Base-by-base conservation (phyloP, 2,797 vertebrate species). In the Garrulus glandarius region DNA sequence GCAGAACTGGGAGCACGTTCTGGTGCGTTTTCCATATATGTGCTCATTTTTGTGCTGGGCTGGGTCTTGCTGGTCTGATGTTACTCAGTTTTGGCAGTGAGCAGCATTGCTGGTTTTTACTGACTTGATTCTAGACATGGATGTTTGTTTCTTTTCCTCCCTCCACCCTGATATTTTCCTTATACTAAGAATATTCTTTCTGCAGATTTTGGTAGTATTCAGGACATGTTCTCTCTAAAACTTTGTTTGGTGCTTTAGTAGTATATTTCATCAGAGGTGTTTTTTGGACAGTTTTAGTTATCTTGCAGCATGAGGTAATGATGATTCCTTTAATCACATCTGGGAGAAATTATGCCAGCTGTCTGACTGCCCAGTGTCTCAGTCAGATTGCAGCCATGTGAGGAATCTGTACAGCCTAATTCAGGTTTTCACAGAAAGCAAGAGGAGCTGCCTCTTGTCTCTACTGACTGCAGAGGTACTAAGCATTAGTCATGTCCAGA, bases 1-100 rank as follows among this genome's bases (percentile, higher is more conserved):
- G 99, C 99, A 99, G 98, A 99, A 99, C 87, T 99, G 99, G 99
- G 99, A 99, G 70, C 99, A 99, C 1, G 95, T 99, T 61, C 95
- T 99, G 99, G 99, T 99, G 96, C 55, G 88, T 84, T 80, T 80
- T 44, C 53, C 3, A 0, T 29, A 4, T 23, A 2, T 37, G 9
- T 65, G 1, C 69, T 78, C 6, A 15, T 61, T 76, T 91, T 52
- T 82, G 36, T 83, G 50, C 27, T 37, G 10, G 57, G 7, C 16
- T 77, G 20, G 79, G 24, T 52, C 52, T 49, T 10, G 8, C 47
- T 82, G 44, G 14, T 32, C 63, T 67, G 30, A 26, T 43, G 11
- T 15, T 71, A 41, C 65, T 70, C 20, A 5, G 12, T 59, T 84
- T 71, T 68, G 59, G 65, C 71, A 75, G 53, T 37, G 13, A 92